Conservation (phyloP, 2,113 vertebrate species). For the Rafetus swinhoei region DNA sequence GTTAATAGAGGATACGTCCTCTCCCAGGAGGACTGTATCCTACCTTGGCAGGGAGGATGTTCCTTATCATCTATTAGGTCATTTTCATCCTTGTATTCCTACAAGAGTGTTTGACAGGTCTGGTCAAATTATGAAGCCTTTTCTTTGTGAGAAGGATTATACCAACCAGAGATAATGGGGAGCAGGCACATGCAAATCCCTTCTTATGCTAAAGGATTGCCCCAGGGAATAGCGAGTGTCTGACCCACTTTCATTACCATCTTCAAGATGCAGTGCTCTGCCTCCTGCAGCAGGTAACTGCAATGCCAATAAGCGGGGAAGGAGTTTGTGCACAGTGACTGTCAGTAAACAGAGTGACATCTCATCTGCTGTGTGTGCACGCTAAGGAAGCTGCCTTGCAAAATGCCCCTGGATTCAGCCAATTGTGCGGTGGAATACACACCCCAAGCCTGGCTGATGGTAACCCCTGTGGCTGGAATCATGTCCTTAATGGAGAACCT, state of each 20-base stretch:
- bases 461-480: rapidly evolving
- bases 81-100: conserved; percentile 14
- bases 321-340: conserved; percentile 60
- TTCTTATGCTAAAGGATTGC: conserved; percentile 71
- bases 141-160: conserved; percentile 52
- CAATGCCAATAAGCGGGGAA: conserved; percentile 40
- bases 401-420: background rate
- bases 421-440: background rate
- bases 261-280: conserved; percentile 28
- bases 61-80: conserved; percentile 55
- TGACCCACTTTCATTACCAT: conserved; percentile 63
- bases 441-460: rapidly evolving
- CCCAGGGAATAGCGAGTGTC: conserved; percentile 53
- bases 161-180: conserved; percentile 58
- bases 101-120: conserved; percentile 53
- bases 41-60: conserved; percentile 43
- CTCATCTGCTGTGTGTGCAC: conserved; percentile 45
- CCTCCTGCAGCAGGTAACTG: conserved; percentile 56
- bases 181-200: conserved; percentile 44
- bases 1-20: conserved; percentile 19
- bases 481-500: background rate
- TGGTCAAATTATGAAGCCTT: conserved; percentile 57
- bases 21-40: conserved; percentile 24
- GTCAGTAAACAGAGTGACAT: conserved; percentile 68
- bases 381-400: background rate